Conservation (phyloP, 2,888 invertebrate genomes). For the Pelosia muscerda region DNA sequence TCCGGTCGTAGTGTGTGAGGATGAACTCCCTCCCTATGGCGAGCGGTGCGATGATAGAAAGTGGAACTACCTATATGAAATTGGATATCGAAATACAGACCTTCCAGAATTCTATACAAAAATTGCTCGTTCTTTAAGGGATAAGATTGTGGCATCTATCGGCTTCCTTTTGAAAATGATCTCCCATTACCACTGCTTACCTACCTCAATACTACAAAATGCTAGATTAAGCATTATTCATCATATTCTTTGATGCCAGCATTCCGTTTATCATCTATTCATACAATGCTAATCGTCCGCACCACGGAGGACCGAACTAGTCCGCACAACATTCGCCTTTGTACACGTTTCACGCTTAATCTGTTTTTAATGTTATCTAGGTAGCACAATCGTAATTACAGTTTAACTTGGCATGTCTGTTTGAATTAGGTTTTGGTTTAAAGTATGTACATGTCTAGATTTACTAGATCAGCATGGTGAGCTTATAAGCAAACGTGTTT, state of each 20-base stretch:
- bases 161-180: too few species aligned
- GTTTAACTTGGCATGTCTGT: conserved; percentile 11
- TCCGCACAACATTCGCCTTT: conserved; percentile 23
- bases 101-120: too few species aligned
- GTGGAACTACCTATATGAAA: too few species aligned
- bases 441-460: neutral
- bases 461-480: neutral
- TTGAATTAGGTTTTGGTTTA: neutral
- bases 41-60: too few species aligned
- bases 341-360: conserved; percentile 35
- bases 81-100: too few species aligned
- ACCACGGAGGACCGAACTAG: too few species aligned
- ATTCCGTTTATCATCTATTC: conserved; percentile 21
- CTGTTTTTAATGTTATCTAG: conserved; percentile 44
- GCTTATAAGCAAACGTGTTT: too few species aligned
- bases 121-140: too few species aligned
- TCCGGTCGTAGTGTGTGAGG: too few species aligned
- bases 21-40: too few species aligned
- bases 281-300: conserved; percentile 28
- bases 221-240: neutral
- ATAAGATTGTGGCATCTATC: too few species aligned
- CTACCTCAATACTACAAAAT: neutral
- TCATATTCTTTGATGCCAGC: neutral
- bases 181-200: too few species aligned
- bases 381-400: conserved; percentile 35